Conservation (phyloP, 2,113 vertebrate species). For the Spizaetus ornatus region DNA sequence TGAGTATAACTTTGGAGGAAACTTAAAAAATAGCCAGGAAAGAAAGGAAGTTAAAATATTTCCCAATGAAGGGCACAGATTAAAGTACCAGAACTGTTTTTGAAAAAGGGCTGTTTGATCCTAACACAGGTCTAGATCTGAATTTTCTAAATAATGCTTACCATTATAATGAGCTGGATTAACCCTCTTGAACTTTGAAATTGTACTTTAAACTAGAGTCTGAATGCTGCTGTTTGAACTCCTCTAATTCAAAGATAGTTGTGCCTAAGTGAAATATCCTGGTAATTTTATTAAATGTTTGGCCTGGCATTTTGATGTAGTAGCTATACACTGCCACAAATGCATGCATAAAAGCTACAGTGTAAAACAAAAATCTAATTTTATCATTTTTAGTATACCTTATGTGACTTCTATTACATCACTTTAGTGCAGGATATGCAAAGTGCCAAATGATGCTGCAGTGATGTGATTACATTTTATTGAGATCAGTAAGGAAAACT, state of each 20-base stretch:
- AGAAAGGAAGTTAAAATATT: not conserved
- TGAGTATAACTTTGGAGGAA: not conserved
- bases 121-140: not conserved
- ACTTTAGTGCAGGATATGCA: not conserved
- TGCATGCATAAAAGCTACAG: not conserved
- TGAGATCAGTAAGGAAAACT: not conserved
- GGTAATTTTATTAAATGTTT: not conserved
- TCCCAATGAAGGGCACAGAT: not conserved
- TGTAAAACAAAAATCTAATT: not conserved
- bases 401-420: not conserved
- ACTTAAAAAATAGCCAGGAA: not conserved
- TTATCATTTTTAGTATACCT: not conserved
- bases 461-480: not conserved
- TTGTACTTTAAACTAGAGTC: not conserved
- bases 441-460: not conserved
- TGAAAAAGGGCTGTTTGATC: not conserved
- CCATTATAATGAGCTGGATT: not conserved
- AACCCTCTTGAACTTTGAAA: not conserved
- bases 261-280: not conserved
- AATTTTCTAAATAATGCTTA: not conserved
- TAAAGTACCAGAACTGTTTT: not conserved
- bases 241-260: not conserved
- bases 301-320: not conserved
- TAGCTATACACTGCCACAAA: not conserved
- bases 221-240: not conserved